These are phyloP conservation scores for Drosophila ficusphila DNA, from an alignment of 1,140 invertebrate species.

Conservation along the genomic window DNA sequence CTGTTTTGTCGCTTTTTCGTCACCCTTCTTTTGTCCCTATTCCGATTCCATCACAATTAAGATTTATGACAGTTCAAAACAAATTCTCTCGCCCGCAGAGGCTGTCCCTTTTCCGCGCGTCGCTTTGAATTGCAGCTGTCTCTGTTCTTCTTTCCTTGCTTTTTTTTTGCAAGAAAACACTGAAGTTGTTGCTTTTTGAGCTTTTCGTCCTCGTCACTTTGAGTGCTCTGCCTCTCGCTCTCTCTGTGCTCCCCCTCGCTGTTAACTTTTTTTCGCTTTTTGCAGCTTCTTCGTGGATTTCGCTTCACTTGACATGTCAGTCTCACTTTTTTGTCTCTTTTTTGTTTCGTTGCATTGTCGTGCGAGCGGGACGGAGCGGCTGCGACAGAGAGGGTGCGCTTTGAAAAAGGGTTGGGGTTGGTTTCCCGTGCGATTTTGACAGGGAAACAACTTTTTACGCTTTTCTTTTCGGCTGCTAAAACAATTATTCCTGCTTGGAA, in stretches of 20 bases:
- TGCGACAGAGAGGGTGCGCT: neutral
- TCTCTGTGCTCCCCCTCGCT: slow-evolving; percentile 15
- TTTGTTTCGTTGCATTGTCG: slow-evolving; percentile 34
- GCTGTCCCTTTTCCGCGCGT: slow-evolving; percentile 45
- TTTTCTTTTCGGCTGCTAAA: slow-evolving; percentile 26
- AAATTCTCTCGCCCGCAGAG: slow-evolving; percentile 76
- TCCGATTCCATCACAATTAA: slow-evolving; percentile 81
- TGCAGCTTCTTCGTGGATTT: slow-evolving; percentile 42
- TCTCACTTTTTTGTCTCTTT: slow-evolving; percentile 33
- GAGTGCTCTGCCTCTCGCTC: slow-evolving; percentile 31
- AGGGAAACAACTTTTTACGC: slow-evolving; percentile 22
- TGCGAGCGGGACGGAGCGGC: neutral
- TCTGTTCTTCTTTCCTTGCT: slow-evolving; percentile 25
- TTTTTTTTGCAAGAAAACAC: slow-evolving; percentile 51
- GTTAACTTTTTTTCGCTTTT: slow-evolving; percentile 37
- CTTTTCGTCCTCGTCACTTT: slow-evolving; percentile 47
- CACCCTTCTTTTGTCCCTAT: slow-evolving; percentile 42
- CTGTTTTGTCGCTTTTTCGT: slow-evolving; percentile 48
- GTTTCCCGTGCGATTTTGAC: slow-evolving; percentile 32
- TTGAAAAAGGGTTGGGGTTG: slow-evolving; percentile 21
- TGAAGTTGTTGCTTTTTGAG: slow-evolving; percentile 38
- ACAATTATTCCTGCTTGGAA: too few relatives aligned
- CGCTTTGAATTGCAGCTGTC: slow-evolving; percentile 60
- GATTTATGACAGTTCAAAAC: slow-evolving; percentile 83
- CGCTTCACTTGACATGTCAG: slow-evolving; percentile 54